phyloP scores from a whole-genome alignment of 2,113 vertebrate genomes.

The Chionomys nivalis region DNA sequence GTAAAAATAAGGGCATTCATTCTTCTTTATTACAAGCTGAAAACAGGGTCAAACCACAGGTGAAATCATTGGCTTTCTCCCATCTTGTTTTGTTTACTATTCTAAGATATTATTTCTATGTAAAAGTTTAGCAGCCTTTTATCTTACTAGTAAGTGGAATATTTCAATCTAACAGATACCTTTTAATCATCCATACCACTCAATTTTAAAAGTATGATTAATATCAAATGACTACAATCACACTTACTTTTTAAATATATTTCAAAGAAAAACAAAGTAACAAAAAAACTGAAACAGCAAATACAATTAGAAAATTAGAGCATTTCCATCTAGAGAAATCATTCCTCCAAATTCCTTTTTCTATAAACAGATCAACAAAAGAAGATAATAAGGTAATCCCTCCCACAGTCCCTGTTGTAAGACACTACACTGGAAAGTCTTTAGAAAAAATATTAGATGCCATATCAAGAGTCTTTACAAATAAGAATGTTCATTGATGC shows the following conservation, averaged over 20 bases:
- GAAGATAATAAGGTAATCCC: not conserved
- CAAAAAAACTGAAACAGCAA: constrained; percentile 31
- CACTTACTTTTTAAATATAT: constrained; percentile 29
- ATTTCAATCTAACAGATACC: constrained; percentile 10
- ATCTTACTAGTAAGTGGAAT: constrained; percentile 1
- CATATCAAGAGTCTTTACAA: constrained; percentile 10
- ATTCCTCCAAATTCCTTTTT: constrained; percentile 32
- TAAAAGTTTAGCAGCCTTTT: constrained; percentile 12
- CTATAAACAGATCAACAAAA: not conserved
- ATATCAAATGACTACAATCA: not conserved
- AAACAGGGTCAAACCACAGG: constrained; percentile 14
- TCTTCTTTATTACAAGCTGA: constrained; percentile 8
- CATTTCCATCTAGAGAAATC: not conserved
- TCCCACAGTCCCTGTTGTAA: not conserved
- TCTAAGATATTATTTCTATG: not conserved
- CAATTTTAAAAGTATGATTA: constrained; percentile 1
- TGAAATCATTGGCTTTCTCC: constrained; percentile 19
- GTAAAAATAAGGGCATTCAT: not conserved
- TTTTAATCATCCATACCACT: constrained; percentile 18
- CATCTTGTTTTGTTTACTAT: not conserved
- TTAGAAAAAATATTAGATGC: not conserved
- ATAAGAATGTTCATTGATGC: not conserved
- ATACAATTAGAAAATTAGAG: not conserved
- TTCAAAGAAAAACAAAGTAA: constrained; percentile 30
- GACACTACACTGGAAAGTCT: not conserved